Base-by-base conservation (phyloP, 37 sponge, comb jelly and placozoan species). In the Hormiphora californensis region DNA sequence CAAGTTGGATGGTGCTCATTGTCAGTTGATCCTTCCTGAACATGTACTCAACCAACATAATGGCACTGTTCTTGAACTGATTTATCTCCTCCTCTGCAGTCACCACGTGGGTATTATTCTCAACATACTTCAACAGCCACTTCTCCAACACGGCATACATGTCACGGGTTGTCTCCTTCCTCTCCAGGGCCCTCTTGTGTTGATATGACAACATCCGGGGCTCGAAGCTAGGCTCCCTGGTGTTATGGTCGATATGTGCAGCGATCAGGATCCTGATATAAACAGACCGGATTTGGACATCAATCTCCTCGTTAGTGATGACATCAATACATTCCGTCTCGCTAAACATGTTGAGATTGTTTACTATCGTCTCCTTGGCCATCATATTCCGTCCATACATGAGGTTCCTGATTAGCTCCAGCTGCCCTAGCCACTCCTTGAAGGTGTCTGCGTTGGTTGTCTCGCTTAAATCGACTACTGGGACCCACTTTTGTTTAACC, bases 21-120 rank as follows among this genome's bases (percentile, higher is more conserved):
- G 21, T 46, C 1, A 41, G 46, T 25, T 73, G 46, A 8, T 39
- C 81, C 43, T 40, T 73, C 3, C 43, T 27, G 44, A 73, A 73
- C 81, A 73, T 73, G 44, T 73, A 43, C 44, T 73, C 81, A 4
- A 73, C 81, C 27, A 73, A 33, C 81, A 73, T 73, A 11, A 73
- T 73, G 21, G 43, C 81, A 40, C 36, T 33, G 46, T 73, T 73
- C 81, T 73, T 73, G 22, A 73, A 73, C 9, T 33, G 43, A 21
- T 73, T 73, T 22, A 43, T 33, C 23, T 73, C 81, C 81, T 73
- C 81, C 23, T 73, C 17, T 12, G 22, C 21, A 0, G 35, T 73
- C 23, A 73, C 43, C 27, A 73, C 41, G 46, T 73, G 40, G 3
- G 81, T 73, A 46, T 73, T 73, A 36, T 73, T 41, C 44, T 73